phyloP scores from a whole-genome alignment of 2,888 invertebrate genomes.

The Argynnis bischoffii region DNA sequence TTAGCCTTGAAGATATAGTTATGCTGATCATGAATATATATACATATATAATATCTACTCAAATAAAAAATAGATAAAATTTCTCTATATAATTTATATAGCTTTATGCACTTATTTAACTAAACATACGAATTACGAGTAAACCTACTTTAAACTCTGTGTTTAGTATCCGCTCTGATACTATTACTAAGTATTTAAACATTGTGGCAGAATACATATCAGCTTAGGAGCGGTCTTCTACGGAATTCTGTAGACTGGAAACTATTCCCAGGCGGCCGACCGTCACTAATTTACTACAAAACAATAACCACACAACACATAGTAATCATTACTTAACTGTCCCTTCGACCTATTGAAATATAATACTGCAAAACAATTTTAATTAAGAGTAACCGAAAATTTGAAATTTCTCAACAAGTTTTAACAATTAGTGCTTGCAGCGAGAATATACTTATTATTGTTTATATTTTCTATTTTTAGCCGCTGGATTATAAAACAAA shows the following conservation, averaged over 20 bases:
- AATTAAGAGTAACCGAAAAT: constrained; percentile 22
- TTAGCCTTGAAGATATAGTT: no score
- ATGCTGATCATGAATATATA: no score
- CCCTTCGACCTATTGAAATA: constrained; percentile 31
- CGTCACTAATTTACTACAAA: constrained; percentile 42
- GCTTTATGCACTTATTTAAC: not conserved
- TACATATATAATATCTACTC: no score
- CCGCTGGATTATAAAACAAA: no score
- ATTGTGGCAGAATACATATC: constrained; percentile 21
- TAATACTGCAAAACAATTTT: constrained; percentile 32
- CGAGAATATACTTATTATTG: not conserved
- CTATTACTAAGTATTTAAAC: constrained; percentile 23
- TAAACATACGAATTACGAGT: not conserved
- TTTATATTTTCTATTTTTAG: no score
- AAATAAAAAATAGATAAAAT: no score
- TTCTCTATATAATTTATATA: no score
- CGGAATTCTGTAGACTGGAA: constrained; percentile 50
- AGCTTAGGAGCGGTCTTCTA: constrained; percentile 28
- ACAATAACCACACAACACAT: constrained; percentile 37
- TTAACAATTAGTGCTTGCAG: not conserved
- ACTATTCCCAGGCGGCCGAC: constrained; percentile 50
- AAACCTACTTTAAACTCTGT: not conserved
- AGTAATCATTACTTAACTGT: constrained; percentile 34
- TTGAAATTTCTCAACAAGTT: not conserved
- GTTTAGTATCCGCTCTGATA: not conserved